phyloP scores from a whole-genome alignment of 2,797 vertebrate genomes.

The Crocodylus rhombifer region DNA sequence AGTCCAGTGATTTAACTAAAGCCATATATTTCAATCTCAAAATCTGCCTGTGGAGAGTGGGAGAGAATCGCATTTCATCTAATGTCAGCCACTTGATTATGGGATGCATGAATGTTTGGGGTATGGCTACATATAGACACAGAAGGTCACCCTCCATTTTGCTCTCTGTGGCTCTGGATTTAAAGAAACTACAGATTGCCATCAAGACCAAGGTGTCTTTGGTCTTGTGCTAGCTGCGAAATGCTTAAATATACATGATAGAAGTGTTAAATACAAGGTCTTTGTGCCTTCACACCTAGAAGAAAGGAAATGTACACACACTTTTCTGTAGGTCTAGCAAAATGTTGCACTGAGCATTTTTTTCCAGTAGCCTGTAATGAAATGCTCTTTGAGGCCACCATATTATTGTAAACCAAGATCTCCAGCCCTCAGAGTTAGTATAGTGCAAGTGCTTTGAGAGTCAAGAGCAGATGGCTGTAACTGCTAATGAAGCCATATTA shows the following conservation, averaged over 20 bases:
- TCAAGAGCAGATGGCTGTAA: background rate
- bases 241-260: background rate
- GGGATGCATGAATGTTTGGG: background rate
- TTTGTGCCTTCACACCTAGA: background rate
- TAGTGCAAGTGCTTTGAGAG: background rate
- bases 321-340: background rate
- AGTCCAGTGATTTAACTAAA: too few species aligned
- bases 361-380: background rate
- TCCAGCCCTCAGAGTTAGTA: background rate
- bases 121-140: background rate
- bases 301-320: background rate
- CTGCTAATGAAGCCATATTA: background rate
- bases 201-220: background rate
- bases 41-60: too few species aligned
- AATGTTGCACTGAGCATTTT: rapidly evolving
- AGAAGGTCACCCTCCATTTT: background rate
- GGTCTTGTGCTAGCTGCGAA: background rate
- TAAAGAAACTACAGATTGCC: background rate
- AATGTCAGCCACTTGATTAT: background rate
- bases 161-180: background rate
- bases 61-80: too few species aligned
- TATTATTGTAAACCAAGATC: background rate
- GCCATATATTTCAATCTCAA: too few species aligned
- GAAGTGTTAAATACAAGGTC: background rate
- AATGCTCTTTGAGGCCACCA: background rate